Conservation (phyloP, 2,888 invertebrate species). For the Prosopocoilus inquinatus region DNA sequence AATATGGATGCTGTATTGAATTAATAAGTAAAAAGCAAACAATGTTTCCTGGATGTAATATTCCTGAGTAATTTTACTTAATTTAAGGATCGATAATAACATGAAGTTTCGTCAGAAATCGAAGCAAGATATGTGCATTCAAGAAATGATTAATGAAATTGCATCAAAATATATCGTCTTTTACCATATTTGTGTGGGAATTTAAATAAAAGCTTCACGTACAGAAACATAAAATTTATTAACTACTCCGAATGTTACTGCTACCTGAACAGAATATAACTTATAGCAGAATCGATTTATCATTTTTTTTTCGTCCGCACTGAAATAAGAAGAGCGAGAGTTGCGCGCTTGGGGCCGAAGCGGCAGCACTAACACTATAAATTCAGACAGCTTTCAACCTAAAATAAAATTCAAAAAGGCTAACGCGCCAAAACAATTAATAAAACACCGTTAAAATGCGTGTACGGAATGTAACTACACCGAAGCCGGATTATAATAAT, state of each 20-base stretch:
- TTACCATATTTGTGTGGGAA: not conserved
- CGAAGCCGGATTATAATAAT: slow-evolving; percentile 3
- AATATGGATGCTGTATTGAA: too few species aligned
- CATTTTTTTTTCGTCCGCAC: slow-evolving; percentile 20
- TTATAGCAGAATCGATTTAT: slow-evolving; percentile 27
- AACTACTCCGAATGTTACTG: slow-evolving; percentile 24
- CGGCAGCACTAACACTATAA: slow-evolving; percentile 4
- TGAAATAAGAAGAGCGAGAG: not conserved
- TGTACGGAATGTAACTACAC: slow-evolving; percentile 22
- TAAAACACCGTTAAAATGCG: slow-evolving; percentile 21
- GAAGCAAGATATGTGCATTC: too few species aligned
- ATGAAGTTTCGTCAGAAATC: too few species aligned
- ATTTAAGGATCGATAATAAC: too few species aligned
- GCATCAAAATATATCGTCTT: not conserved
- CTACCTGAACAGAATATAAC: slow-evolving; percentile 31
- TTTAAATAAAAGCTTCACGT: slow-evolving; percentile 4
- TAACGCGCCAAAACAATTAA: slow-evolving; percentile 23
- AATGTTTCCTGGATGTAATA: too few species aligned
- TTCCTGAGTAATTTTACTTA: too few species aligned
- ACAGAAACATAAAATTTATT: slow-evolving; percentile 22
- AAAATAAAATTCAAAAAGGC: slow-evolving; percentile 17
- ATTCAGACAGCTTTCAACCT: slow-evolving; percentile 6
- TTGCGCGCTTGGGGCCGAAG: not conserved
- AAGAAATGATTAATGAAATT: not conserved
- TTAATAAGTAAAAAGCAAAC: too few species aligned